A percentile compares a stretch with the other conserved stretches of the same genome.
These are phyloP conservation scores for Aphidius ervi DNA, from an alignment of 1,140 invertebrate species.

Conservation along the genomic window DNA sequence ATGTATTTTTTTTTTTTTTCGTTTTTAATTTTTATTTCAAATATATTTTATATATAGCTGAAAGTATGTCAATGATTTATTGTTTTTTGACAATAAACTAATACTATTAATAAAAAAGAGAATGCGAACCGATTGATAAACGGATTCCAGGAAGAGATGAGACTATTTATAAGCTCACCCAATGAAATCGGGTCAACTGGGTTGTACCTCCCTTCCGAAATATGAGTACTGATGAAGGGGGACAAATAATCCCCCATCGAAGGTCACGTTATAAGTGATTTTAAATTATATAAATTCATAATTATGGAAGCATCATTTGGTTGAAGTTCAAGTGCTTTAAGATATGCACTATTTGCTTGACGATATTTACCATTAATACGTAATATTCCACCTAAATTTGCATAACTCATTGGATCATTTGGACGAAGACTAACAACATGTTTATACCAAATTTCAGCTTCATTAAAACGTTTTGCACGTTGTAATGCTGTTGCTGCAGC, in stretches of 20 bases:
- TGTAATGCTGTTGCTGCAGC: slow-evolving; percentile 81
- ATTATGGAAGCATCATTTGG: slow-evolving; percentile 82
- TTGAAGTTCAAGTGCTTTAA: slow-evolving; percentile 74
- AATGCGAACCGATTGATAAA: slow-evolving; percentile 25
- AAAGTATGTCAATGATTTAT: slow-evolving; percentile 33
- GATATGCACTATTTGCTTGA: slow-evolving; percentile 80
- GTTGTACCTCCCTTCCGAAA: slow-evolving; percentile 23
- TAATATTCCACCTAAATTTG: slow-evolving; percentile 89
- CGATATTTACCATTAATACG: slow-evolving; percentile 86
- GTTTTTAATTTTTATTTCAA: slow-evolving; percentile 40
- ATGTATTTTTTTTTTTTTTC: no score
- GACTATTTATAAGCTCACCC: slow-evolving; percentile 23
- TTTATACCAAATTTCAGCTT: slow-evolving; percentile 82
- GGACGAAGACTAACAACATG: slow-evolving; percentile 67
- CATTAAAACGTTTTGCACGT: slow-evolving; percentile 68
- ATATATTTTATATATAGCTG: slow-evolving; percentile 42
- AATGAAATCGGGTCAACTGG: slow-evolving; percentile 16
- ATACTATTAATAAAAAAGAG: slow-evolving; percentile 19
- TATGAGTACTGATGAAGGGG: slow-evolving; percentile 17
- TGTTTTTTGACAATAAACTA: slow-evolving; percentile 12
- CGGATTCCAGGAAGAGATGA: slow-evolving; percentile 27
- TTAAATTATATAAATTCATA: slow-evolving; percentile 82
- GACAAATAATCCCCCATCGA: slow-evolving; percentile 22
- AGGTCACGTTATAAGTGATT: slow-evolving; percentile 55
- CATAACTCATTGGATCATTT: slow-evolving; percentile 82